phyloP scores from a whole-genome alignment of 2,888 invertebrate species.

The Agrenia bidenticulata region DNA sequence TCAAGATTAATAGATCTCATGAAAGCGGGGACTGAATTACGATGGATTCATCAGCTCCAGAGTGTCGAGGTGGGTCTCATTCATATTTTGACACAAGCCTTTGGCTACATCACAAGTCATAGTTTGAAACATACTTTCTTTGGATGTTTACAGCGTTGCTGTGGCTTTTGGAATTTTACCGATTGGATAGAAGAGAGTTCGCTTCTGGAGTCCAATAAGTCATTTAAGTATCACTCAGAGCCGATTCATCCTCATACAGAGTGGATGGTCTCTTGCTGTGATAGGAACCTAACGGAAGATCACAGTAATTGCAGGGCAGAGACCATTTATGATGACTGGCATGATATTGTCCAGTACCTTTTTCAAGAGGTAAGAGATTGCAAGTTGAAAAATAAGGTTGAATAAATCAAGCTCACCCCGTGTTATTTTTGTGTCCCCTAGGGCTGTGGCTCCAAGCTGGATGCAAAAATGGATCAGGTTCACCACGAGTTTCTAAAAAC shows the following conservation, averaged over 20 bases:
- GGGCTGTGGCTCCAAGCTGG: slow-evolving; percentile 37
- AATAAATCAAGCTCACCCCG: not conserved
- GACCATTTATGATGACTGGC: slow-evolving; percentile 40
- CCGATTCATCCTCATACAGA: slow-evolving; percentile 39
- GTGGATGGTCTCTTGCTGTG: slow-evolving; percentile 39
- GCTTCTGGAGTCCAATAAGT: slow-evolving; percentile 33
- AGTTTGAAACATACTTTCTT: too few species aligned
- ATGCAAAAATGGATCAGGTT: slow-evolving; percentile 33
- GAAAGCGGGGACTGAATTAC: slow-evolving; percentile 36
- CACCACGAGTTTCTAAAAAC: slow-evolving; percentile 36
- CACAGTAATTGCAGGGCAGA: slow-evolving; percentile 42
- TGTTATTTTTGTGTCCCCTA: too few species aligned
- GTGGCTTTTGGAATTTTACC: slow-evolving; percentile 42
- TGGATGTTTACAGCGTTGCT: too few species aligned
- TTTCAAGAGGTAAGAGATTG: slow-evolving; percentile 25
- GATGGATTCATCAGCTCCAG: slow-evolving; percentile 44
- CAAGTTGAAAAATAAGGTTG: not conserved
- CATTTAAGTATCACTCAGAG: slow-evolving; percentile 38
- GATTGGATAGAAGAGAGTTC: slow-evolving; percentile 37
- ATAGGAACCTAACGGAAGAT: slow-evolving; percentile 38
- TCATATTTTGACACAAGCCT: not conserved
- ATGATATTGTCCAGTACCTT: slow-evolving; percentile 34
- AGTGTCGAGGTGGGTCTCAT: slow-evolving; percentile 24
- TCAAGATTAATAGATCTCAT: slow-evolving; percentile 33
- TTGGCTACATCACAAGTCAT: too few species aligned